Evolutionary conservation across 2,888 invertebrate genomes (phyloP).

Genomic region (Dryocosmus kuriphilus): DNA sequence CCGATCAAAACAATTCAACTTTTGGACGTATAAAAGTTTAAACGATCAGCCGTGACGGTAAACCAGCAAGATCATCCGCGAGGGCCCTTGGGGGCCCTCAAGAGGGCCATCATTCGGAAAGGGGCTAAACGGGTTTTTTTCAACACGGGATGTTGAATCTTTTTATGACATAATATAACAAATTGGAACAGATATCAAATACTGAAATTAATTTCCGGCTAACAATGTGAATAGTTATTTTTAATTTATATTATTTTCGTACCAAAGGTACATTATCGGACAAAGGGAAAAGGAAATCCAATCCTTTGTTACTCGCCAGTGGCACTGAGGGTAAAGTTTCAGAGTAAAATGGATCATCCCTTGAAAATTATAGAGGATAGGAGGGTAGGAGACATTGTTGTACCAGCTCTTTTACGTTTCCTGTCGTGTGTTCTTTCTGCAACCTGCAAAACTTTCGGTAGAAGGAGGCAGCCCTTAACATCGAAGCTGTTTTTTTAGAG

Average conservation of each 20-base stretch:
- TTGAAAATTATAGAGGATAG: neutral
- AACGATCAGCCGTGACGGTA: too few species aligned
- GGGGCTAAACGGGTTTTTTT: too few species aligned
- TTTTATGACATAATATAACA: too few species aligned
- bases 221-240: neutral
- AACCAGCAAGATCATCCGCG: too few species aligned
- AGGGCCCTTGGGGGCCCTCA: too few species aligned
- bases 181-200: neutral
- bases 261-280: neutral
- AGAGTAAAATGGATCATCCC: neutral
- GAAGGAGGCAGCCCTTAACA: neutral
- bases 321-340: neutral
- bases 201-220: neutral
- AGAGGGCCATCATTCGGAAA: too few species aligned
- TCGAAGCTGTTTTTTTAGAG: constrained; percentile 17
- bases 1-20: too few species aligned
- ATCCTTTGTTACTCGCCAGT: neutral
- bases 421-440: constrained; percentile 7
- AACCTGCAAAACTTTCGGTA: neutral
- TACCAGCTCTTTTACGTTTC: constrained; percentile 33
- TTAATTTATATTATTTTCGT: neutral
- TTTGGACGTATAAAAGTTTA: too few species aligned
- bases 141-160: too few species aligned
- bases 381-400: constrained; percentile 34
- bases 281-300: neutral